Evolutionary conservation across 2,113 vertebrate genomes (phyloP).

Genomic region (Cheilinus undulatus): DNA sequence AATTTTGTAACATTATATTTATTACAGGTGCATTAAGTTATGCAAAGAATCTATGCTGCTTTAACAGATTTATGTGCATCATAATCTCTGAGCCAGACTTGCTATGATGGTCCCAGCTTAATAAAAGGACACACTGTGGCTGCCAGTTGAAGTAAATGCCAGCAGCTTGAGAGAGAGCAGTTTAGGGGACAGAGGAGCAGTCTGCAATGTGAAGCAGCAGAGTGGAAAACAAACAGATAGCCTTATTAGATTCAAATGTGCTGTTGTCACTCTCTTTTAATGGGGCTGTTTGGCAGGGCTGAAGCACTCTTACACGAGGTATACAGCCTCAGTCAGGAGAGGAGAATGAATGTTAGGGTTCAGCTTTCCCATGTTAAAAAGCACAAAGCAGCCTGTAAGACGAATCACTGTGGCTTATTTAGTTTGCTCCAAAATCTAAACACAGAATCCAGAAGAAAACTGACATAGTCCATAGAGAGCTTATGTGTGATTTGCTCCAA

Average conservation of each 20-base stretch:
- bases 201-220: constrained; percentile 55
- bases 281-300: constrained; percentile 52
- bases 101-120: constrained; percentile 33
- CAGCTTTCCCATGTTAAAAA: constrained; percentile 40
- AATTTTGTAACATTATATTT: constrained; percentile 1
- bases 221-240: constrained; percentile 71
- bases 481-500: constrained; percentile 38
- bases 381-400: constrained; percentile 28
- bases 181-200: constrained; percentile 58
- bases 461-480: constrained; percentile 32
- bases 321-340: constrained; percentile 39
- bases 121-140: constrained; percentile 24
- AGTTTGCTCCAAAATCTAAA: constrained; percentile 24
- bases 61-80: constrained; percentile 23
- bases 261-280: constrained; percentile 60
- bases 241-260: constrained; percentile 70
- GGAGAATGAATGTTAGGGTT: constrained; percentile 37
- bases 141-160: constrained; percentile 54
- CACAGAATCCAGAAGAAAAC: constrained; percentile 48
- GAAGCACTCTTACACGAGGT: constrained; percentile 29
- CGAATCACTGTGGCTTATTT: constrained; percentile 26
- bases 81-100: constrained; percentile 40
- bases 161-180: constrained; percentile 60
- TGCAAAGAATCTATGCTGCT: constrained; percentile 27
- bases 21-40: constrained; percentile 26